Conservation (phyloP, 2,888 invertebrate genomes). For the Eubasilissa splendida region DNA sequence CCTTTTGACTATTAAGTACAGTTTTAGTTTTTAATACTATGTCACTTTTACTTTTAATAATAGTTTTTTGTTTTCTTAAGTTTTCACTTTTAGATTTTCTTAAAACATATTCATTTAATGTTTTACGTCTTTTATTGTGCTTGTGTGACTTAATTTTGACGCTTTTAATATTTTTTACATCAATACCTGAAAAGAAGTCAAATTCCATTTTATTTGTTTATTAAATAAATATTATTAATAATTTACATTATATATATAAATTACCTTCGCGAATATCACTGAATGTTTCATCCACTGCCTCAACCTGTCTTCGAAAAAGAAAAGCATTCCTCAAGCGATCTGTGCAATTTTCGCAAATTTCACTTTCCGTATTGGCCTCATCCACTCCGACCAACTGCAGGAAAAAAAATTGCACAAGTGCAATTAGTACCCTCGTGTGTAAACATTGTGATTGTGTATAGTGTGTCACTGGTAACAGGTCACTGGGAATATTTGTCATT, state of each 20-base stretch:
- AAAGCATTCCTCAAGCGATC: slow-evolving; percentile 25
- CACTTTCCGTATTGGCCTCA: not conserved
- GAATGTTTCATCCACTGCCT: slow-evolving; percentile 11
- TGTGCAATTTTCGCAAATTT: slow-evolving; percentile 32
- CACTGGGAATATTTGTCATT: too few relatives aligned
- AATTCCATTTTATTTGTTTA: too few relatives aligned
- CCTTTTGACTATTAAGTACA: not conserved
- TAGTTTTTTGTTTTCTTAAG: not conserved
- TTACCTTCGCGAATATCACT: slow-evolving; percentile 1
- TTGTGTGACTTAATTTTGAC: not conserved
- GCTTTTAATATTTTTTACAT: too few relatives aligned
- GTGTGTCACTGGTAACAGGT: too few relatives aligned
- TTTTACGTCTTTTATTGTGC: not conserved
- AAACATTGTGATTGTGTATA: too few relatives aligned
- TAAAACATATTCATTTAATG: not conserved
- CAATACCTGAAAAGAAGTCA: too few relatives aligned
- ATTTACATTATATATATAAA: not conserved
- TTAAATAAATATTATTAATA: too few relatives aligned
- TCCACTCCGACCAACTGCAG: slow-evolving; percentile 6
- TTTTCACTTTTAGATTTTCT: not conserved
- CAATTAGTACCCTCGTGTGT: too few relatives aligned
- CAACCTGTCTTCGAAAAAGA: slow-evolving; percentile 38
- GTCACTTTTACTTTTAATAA: not conserved
- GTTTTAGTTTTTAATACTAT: not conserved
- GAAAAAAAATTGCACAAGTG: not conserved